Evolutionary conservation across 2,797 vertebrate species (phyloP).

Genomic region (Platalea minor): DNA sequence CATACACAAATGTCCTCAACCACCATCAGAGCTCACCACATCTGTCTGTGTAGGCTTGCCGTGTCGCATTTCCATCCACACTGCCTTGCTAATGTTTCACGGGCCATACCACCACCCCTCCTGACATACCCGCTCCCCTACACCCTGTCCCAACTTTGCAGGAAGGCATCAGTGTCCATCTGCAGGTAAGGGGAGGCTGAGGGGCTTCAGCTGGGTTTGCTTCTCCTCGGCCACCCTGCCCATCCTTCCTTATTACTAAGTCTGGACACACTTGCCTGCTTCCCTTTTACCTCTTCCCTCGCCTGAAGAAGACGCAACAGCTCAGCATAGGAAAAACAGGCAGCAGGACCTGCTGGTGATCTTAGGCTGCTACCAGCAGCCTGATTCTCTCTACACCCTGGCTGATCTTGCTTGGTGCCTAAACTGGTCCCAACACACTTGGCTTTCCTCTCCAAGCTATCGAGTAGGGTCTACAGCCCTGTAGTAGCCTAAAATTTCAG

Average conservation of each 20-base stretch:
- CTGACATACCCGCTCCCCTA: neutral
- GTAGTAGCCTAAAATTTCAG: neutral
- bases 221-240: neutral
- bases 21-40: no score
- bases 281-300: neutral
- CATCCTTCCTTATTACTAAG: neutral
- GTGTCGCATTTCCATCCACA: rapidly evolving
- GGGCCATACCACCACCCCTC: neutral
- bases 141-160: neutral
- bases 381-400: neutral
- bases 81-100: neutral
- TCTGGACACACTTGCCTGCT: rapidly evolving
- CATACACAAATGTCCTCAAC: neutral
- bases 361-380: neutral
- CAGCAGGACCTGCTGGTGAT: neutral
- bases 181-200: neutral
- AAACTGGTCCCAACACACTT: neutral
- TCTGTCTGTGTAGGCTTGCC: neutral
- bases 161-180: neutral
- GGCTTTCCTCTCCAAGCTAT: neutral
- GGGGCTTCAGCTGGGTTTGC: neutral
- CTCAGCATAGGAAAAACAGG: neutral
- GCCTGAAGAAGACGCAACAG: neutral
- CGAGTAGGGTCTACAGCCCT: neutral
- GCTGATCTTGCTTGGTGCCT: neutral